Percentiles rank a stretch among this genome's conserved stretches.
These are phyloP conservation scores for Phyllotis vaccarum DNA, from an alignment of 2,797 vertebrate genomes.

Conservation along the genomic window DNA sequence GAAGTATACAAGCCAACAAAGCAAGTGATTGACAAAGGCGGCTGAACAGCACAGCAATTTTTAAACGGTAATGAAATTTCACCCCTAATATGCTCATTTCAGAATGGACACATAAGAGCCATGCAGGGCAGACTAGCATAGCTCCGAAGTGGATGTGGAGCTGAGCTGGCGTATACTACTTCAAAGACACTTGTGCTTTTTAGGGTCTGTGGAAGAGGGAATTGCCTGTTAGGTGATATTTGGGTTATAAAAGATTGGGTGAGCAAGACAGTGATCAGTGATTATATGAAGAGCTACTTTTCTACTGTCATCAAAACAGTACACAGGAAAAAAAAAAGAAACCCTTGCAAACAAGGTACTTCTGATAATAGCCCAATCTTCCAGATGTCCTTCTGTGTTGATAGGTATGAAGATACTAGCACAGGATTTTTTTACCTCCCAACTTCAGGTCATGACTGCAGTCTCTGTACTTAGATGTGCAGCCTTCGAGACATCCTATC, in stretches of 20 bases:
- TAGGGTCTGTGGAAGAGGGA: slow-evolving; percentile 26
- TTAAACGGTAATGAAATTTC: slow-evolving; percentile 61
- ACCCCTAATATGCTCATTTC: neutral
- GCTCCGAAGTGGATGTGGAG: slow-evolving; percentile 17
- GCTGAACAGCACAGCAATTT: slow-evolving; percentile 3
- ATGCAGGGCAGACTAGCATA: neutral
- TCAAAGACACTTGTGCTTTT: neutral
- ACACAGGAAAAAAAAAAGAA: neutral
- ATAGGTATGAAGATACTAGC: neutral
- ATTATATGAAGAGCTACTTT: neutral
- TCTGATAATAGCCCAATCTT: slow-evolving; percentile 32
- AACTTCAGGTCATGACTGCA: neutral
- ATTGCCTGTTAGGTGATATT: slow-evolving; percentile 13
- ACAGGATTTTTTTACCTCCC: neutral
- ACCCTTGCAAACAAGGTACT: slow-evolving; percentile 20
- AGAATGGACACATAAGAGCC: slow-evolving; percentile 34
- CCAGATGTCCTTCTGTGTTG: slow-evolving; percentile 39
- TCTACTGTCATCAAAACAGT: slow-evolving; percentile 23
- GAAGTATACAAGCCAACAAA: neutral
- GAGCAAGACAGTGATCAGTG: slow-evolving; percentile 2
- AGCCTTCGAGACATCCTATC: slow-evolving; percentile 36
- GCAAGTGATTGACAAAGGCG: slow-evolving; percentile 46
- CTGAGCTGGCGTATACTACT: neutral
- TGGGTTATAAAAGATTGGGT: neutral
- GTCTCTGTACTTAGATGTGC: neutral